A percentile compares a stretch with the other conserved stretches of the same genome.
Evolutionary conservation across 1,140 invertebrate species (phyloP).

Genomic region (Aporrectodea caliginosa): DNA sequence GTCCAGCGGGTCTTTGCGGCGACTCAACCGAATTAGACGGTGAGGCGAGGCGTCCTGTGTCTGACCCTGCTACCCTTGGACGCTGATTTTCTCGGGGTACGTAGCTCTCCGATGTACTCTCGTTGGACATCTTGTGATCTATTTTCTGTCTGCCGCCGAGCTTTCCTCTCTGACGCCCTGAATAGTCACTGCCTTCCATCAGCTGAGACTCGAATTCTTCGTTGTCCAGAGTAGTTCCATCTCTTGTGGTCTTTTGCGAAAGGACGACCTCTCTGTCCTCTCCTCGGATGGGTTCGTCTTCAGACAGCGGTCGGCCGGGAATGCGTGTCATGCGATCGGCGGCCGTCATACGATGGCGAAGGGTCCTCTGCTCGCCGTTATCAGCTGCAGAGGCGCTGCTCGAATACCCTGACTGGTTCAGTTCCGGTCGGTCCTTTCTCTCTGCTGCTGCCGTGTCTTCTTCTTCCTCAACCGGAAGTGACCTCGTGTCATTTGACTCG

Average conservation of each 20-base stretch:
- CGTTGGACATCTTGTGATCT: background rate
- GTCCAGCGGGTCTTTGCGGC: background rate
- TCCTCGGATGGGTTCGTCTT: too few species aligned
- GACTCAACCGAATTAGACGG: background rate
- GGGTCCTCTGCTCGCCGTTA: too few species aligned
- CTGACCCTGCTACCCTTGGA: background rate
- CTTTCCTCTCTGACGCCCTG: background rate
- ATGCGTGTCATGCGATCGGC: too few species aligned
- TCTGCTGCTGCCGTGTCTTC: background rate
- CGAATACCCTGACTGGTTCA: too few species aligned
- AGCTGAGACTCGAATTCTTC: too few species aligned
- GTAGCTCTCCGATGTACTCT: background rate
- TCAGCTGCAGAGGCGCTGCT: too few species aligned
- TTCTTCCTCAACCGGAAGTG: background rate
- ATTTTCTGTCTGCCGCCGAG: background rate
- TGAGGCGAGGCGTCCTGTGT: background rate
- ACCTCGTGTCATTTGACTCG: too few species aligned
- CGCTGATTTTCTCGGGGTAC: background rate
- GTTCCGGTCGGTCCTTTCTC: background rate
- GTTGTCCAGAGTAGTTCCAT: too few species aligned
- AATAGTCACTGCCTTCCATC: background rate
- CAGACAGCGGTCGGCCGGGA: too few species aligned
- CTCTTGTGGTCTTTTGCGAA: too few species aligned
- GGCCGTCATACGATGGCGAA: too few species aligned
- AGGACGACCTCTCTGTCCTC: too few species aligned